Conservation (phyloP, 2,888 invertebrate genomes). For the Latrodectus hesperus region DNA sequence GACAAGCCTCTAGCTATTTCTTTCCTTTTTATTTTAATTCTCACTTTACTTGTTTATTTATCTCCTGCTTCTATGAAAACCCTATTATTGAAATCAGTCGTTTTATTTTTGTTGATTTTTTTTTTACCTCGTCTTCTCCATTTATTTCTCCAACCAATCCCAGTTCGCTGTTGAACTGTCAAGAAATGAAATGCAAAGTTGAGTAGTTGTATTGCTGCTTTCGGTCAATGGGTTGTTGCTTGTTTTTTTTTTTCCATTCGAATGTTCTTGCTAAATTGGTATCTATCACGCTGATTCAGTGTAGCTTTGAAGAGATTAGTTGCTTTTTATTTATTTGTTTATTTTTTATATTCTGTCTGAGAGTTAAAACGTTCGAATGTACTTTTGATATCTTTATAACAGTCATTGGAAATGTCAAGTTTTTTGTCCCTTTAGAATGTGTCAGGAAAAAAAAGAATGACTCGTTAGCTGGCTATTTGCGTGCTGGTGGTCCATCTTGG, state of each 20-base stretch:
- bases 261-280: background rate
- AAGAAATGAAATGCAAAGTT: constrained; percentile 16
- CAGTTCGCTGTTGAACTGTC: constrained; percentile 17
- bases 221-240: constrained; percentile 12
- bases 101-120: constrained; percentile 1
- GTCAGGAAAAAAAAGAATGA: constrained; percentile 6
- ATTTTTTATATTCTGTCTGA: constrained; percentile 11
- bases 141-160: background rate
- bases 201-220: constrained; percentile 17
- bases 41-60: constrained; percentile 38
- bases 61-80: background rate
- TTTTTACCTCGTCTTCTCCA: constrained; percentile 1
- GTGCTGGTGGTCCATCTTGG: constrained; percentile 22
- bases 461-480: constrained; percentile 6
- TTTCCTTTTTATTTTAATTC: constrained; percentile 10
- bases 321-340: background rate
- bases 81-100: constrained; percentile 46
- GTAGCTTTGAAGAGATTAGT: background rate
- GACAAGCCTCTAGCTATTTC: constrained; percentile 27
- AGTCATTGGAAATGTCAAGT: constrained; percentile 25
- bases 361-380: constrained; percentile 18
- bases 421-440: background rate
- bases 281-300: constrained; percentile 2
- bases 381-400: constrained; percentile 42
- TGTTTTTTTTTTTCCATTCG: background rate